Base-by-base conservation (phyloP, 2,888 invertebrate genomes). In the Listrodromus nycthemerus region DNA sequence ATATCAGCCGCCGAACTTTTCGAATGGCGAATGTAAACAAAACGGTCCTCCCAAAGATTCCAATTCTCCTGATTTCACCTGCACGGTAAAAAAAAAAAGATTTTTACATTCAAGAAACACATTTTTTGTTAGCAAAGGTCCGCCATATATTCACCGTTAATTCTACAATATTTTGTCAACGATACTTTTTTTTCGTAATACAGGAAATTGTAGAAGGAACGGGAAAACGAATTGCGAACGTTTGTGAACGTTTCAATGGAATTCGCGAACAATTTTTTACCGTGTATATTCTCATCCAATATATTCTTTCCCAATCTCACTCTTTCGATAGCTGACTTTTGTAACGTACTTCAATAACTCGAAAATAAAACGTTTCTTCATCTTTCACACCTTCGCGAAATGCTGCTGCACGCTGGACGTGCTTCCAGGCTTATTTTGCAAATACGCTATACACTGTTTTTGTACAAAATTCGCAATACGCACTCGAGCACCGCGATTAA, bases 381-480 rank as follows among this genome's bases (percentile, higher is more conserved):
- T 69, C 30, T 19, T 30, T 13, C 16, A 10, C 63, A 33, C 50
- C 65, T n/a, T 24, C 8, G 21, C 24, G 27, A 61, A 45, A 19
- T 58, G 21, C 8, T 19, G 24, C 19, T 48, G 80, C 80, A 80
- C 80, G 80, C 80, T 69, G 67, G 58, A 67, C 37, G 67, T 74
- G 67, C 74, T 74, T 80, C 24, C 33, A 65, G 65, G 65, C 58
- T 67, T 67, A 48, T 65, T 52, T 37, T 52, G 61, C 50, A 16
- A 52, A 45, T 58, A 55, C n/a, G 21, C 48, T 27, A 30, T 45
- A 7, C 27, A 27, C 16, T 1, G 16, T 61, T 58, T 21, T 13
- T 27, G 8, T 21, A 8, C 16, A 77, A 16, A 66, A 41, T 8
- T 52, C 19, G 19, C 10, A 71, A 41, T 13, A 70, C 19, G 75